phyloP scores from a whole-genome alignment of 2,888 invertebrate genomes.

The Parnassius glacialis region DNA sequence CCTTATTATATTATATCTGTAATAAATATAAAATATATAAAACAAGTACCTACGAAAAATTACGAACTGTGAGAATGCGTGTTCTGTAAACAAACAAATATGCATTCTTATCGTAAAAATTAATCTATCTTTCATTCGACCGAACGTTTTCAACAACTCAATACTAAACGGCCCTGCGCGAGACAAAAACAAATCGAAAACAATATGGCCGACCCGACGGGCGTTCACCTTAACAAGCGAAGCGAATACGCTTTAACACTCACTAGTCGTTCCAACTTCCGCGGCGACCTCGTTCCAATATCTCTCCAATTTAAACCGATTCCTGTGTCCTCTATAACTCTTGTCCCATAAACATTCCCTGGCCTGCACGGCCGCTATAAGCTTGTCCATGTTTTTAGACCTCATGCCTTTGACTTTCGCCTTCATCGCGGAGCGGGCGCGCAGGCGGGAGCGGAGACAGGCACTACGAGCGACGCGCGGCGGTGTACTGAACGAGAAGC shows the following conservation, averaged over 20 bases:
- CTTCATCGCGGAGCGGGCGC: slow-evolving; percentile 59
- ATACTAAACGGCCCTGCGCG: slow-evolving; percentile 13
- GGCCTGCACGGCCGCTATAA: slow-evolving; percentile 74
- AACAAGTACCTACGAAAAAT: no score
- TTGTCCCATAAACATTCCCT: slow-evolving; percentile 75
- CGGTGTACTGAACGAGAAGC: slow-evolving; percentile 47
- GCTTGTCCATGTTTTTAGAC: slow-evolving; percentile 70
- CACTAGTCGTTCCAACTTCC: slow-evolving; percentile 72
- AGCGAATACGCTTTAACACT: slow-evolving; percentile 49
- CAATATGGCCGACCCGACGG: slow-evolving; percentile 40
- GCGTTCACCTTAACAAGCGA: slow-evolving; percentile 45
- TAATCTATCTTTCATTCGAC: not conserved
- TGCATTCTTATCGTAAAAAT: slow-evolving; percentile 1
- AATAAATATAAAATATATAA: no score
- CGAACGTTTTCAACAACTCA: not conserved
- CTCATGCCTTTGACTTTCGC: slow-evolving; percentile 57
- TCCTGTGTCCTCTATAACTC: slow-evolving; percentile 69
- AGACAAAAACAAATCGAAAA: slow-evolving; percentile 23
- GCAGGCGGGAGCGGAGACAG: slow-evolving; percentile 56
- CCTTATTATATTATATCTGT: no score
- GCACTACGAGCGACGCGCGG: slow-evolving; percentile 50
- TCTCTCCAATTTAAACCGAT: slow-evolving; percentile 70
- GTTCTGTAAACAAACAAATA: slow-evolving; percentile 5
- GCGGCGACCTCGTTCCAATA: slow-evolving; percentile 76
- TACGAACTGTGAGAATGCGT: no score